Percentiles rank a stretch among this genome's conserved stretches.
phyloP scores from a whole-genome alignment of 2,888 invertebrate species.

The Parnassius mnemosyne region DNA sequence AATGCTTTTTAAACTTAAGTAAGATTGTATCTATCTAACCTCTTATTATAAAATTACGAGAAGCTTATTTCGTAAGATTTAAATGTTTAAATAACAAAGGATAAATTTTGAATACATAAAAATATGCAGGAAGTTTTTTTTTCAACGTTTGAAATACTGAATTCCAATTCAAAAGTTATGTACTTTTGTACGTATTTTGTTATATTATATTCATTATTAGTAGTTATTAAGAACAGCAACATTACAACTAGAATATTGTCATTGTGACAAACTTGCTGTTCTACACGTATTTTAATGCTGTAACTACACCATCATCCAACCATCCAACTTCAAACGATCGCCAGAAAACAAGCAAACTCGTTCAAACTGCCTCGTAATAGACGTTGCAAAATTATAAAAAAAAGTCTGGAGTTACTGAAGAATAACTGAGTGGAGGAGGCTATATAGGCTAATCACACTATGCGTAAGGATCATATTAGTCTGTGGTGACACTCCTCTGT shows the following conservation, averaged over 20 bases:
- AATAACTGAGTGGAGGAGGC: no score
- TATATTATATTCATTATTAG: conserved; percentile 29
- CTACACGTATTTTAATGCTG: no score
- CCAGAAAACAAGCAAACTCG: not conserved
- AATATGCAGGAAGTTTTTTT: conserved; percentile 1
- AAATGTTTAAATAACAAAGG: conserved; percentile 21
- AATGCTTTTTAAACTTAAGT: conserved; percentile 75
- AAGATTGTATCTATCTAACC: conserved; percentile 72
- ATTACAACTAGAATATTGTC: conserved; percentile 28
- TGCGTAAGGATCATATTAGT: no score
- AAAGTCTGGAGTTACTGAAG: no score
- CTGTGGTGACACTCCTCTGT: no score
- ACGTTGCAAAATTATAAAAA: no score
- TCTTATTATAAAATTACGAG: conserved; percentile 56
- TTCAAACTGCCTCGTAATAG: not conserved
- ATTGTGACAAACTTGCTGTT: no score
- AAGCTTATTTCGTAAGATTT: conserved; percentile 45
- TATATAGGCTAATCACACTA: no score
- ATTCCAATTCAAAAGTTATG: not conserved
- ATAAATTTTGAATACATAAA: conserved; percentile 10
- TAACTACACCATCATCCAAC: no score
- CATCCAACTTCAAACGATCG: not conserved
- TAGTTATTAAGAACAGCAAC: conserved; percentile 31
- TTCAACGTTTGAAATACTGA: conserved; percentile 16
- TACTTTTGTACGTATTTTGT: conserved; percentile 37